Conservation (phyloP, 2,113 vertebrate species). For the Nothoprocta pentlandii region DNA sequence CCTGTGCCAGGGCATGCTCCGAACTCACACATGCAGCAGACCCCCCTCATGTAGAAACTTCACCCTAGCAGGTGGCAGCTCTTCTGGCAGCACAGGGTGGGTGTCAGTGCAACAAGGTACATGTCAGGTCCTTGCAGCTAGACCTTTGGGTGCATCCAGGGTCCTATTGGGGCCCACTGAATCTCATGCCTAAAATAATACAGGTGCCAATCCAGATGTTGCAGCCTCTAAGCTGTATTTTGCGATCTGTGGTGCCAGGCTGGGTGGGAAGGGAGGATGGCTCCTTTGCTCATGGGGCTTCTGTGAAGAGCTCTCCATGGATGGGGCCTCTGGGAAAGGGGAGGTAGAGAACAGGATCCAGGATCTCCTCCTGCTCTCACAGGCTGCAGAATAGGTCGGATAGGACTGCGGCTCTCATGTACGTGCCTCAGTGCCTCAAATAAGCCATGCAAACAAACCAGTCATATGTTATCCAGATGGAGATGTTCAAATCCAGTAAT, state of each 20-base stretch:
- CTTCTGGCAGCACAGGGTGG: accelerated
- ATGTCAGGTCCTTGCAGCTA: neutral
- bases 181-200: neutral
- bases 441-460: slow-evolving; percentile 68
- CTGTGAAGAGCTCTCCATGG: neutral
- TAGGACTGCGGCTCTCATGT: neutral
- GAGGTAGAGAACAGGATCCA: neutral
- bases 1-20: neutral
- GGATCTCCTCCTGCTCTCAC: neutral
- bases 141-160: neutral
- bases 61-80: neutral
- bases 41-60: neutral
- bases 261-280: neutral
- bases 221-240: neutral
- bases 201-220: neutral
- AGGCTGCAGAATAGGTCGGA: neutral
- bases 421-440: slow-evolving; percentile 52
- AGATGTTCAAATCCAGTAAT: slow-evolving; percentile 69
- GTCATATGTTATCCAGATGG: slow-evolving; percentile 61
- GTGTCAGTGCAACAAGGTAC: neutral
- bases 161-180: neutral
- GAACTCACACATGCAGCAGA: accelerated
- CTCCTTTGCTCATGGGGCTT: neutral
- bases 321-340: neutral
- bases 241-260: neutral